Evolutionary conservation across 2,113 vertebrate species (phyloP).

Genomic region (Lanius ludovicianus): DNA sequence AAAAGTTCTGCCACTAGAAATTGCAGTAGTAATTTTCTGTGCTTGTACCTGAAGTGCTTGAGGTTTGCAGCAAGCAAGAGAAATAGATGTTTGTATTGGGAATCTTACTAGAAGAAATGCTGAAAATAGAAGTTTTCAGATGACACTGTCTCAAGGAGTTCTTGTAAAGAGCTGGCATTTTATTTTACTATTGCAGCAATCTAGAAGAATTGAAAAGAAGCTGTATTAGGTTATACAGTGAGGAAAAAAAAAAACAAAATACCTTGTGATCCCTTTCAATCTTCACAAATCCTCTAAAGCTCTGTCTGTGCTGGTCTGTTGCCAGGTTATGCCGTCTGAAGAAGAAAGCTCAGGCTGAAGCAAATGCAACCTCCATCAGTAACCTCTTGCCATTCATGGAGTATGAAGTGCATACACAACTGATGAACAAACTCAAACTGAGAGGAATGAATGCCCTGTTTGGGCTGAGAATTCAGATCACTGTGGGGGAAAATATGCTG

Average conservation of each 20-base stretch:
- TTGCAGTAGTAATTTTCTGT: background rate
- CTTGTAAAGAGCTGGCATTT: background rate
- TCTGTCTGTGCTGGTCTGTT: background rate
- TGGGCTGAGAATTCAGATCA: slow-evolving; percentile 93
- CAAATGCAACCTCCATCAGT: slow-evolving; percentile 92
- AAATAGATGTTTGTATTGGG: background rate
- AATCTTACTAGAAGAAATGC: background rate
- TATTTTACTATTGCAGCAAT: background rate
- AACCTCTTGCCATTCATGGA: slow-evolving; percentile 97
- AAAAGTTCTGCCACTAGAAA: background rate
- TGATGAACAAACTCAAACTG: slow-evolving; percentile 98
- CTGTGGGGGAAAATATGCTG: slow-evolving; percentile 96
- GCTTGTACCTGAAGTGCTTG: background rate
- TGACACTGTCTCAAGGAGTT: background rate
- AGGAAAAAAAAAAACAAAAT: background rate
- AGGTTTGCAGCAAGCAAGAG: background rate
- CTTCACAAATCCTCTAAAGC: background rate
- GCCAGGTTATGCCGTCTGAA: slow-evolving; percentile 92
- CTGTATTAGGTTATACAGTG: background rate
- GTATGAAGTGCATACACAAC: slow-evolving; percentile 96
- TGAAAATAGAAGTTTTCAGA: background rate
- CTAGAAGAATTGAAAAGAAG: background rate
- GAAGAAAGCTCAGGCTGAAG: slow-evolving; percentile 97
- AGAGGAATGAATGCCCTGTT: slow-evolving; percentile 96
- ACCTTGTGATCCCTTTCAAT: background rate